These are phyloP conservation scores for Calonectris borealis DNA, from an alignment of 2,113 vertebrate species.

Conservation along the genomic window DNA sequence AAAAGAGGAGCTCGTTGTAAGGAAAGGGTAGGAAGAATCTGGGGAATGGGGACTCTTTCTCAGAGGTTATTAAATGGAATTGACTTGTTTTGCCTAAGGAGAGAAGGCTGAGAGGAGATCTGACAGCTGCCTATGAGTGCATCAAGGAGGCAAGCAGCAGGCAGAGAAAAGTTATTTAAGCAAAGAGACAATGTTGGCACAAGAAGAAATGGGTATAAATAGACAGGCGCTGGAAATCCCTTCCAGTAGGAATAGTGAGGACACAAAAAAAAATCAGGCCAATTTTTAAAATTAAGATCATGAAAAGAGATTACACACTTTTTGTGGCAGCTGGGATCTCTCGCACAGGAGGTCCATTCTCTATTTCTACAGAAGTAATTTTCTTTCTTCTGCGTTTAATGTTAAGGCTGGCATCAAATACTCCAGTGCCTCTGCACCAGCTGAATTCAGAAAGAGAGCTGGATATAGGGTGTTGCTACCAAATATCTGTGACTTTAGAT, in stretches of 20 bases:
- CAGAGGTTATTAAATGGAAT: not conserved
- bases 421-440: not conserved
- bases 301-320: not conserved
- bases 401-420: not conserved
- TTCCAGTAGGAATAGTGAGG: conserved; percentile 65
- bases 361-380: not conserved
- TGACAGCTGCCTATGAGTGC: conserved; percentile 31
- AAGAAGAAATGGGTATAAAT: conserved; percentile 65
- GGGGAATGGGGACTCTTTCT: not conserved
- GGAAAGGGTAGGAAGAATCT: not conserved
- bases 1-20: not conserved
- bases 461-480: not conserved
- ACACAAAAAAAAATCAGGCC: conserved; percentile 31
- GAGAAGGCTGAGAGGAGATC: conserved; percentile 19
- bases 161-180: conserved; percentile 64
- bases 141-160: conserved; percentile 67
- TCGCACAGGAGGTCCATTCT: not conserved
- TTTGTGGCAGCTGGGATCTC: not conserved
- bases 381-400: not conserved
- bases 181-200: conserved; percentile 62
- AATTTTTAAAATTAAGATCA: conserved; percentile 29
- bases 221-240: conserved; percentile 55
- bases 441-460: not conserved
- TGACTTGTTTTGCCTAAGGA: conserved; percentile 32
- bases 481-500: not conserved